A percentile compares a stretch with the other conserved stretches of the same genome.
Conservation (phyloP, 2,113 vertebrate species). For the Aphelocoma coerulescens region DNA sequence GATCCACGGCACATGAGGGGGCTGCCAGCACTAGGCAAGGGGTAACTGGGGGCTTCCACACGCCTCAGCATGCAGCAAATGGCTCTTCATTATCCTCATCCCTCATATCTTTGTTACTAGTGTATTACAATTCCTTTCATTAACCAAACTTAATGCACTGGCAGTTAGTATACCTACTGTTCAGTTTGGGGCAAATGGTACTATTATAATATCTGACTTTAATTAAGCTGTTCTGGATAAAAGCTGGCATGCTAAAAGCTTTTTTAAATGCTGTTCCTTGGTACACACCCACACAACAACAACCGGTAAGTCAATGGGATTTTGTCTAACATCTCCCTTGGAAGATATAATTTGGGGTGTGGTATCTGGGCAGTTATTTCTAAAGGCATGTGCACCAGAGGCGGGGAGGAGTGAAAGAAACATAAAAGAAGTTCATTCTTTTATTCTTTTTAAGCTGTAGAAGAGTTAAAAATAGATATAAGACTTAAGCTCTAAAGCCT, state of each 20-base stretch:
- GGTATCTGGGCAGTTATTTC: slow-evolving; percentile 7
- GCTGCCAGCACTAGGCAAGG: not conserved
- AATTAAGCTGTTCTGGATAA: slow-evolving; percentile 34
- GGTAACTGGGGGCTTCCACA: not conserved
- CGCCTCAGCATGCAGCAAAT: not conserved
- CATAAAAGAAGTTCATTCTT: not conserved
- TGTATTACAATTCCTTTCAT: slow-evolving; percentile 22
- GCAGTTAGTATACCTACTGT: not conserved
- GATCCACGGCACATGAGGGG: not conserved
- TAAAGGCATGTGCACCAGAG: not conserved
- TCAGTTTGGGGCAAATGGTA: slow-evolving; percentile 14
- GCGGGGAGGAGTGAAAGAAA: not conserved
- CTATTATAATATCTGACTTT: slow-evolving; percentile 26
- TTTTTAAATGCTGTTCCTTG: not conserved
- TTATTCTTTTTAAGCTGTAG: not conserved
- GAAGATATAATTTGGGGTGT: not conserved
- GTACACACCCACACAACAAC: not conserved
- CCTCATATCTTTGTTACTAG: not conserved
- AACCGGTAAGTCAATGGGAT: not conserved
- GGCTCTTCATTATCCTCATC: slow-evolving; percentile 16
- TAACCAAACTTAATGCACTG: not conserved
- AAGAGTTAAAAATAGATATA: not conserved
- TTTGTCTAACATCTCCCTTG: not conserved
- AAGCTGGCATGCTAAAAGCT: slow-evolving; percentile 8
- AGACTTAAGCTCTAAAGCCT: not conserved